A percentile compares a stretch with the other conserved stretches of the same genome.
Evolutionary conservation across 2,888 invertebrate species (phyloP).

Genomic region (Lasioglossum leucozonium): DNA sequence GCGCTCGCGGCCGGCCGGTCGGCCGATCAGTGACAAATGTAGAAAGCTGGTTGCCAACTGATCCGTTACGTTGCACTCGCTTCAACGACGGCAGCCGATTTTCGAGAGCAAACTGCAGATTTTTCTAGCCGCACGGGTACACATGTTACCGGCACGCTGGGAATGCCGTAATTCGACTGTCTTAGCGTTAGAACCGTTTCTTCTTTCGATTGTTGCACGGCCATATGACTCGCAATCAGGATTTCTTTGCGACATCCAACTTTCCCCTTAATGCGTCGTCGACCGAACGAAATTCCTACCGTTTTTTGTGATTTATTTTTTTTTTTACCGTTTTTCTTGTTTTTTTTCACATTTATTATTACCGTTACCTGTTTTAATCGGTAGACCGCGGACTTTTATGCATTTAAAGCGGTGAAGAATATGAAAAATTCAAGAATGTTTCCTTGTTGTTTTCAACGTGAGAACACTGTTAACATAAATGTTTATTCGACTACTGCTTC

Average conservation of each 20-base stretch:
- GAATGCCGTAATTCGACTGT: slow-evolving; percentile 7
- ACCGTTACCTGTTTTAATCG: no score
- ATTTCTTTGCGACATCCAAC: slow-evolving; percentile 30
- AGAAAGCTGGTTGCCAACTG: slow-evolving; percentile 65
- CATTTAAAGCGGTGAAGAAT: no score
- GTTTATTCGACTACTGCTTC: no score
- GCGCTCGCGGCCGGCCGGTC: no score
- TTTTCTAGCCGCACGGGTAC: background rate
- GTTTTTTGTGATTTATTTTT: background rate
- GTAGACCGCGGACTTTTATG: no score
- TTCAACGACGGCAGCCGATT: slow-evolving; percentile 5
- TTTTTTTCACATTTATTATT: no score
- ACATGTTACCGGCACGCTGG: background rate
- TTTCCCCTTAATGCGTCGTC: slow-evolving; percentile 32
- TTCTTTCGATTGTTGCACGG: slow-evolving; percentile 19
- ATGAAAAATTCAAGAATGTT: no score
- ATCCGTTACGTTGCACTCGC: slow-evolving; percentile 48
- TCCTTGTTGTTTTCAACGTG: no score
- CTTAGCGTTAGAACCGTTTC: background rate
- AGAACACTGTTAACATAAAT: no score
- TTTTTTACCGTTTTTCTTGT: no score
- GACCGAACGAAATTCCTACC: background rate
- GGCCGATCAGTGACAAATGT: slow-evolving; percentile 30
- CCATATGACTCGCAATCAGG: background rate
- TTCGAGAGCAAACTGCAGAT: background rate